These are phyloP conservation scores for Natator depressus DNA, from an alignment of 2,113 vertebrate species.

Conservation along the genomic window DNA sequence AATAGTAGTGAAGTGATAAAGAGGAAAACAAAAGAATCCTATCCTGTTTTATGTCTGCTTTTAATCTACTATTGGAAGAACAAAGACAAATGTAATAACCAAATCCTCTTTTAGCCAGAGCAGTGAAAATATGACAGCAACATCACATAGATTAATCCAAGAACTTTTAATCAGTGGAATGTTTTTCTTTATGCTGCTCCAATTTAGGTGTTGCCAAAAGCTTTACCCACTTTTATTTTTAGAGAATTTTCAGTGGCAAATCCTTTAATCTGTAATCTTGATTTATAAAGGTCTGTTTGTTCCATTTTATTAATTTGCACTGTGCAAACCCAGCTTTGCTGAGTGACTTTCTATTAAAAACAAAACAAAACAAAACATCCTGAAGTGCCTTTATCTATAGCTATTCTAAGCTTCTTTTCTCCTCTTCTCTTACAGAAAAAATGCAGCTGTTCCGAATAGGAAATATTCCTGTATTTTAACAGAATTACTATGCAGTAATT, in stretches of 20 bases:
- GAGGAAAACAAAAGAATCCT: background rate
- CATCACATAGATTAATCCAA: constrained; percentile 36
- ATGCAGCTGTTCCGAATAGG: background rate
- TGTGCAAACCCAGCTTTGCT: constrained; percentile 49
- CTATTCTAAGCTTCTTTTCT: constrained; percentile 64
- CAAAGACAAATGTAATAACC: constrained; percentile 16
- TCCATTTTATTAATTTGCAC: constrained; percentile 62
- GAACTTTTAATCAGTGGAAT: constrained; percentile 57
- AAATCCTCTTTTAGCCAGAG: background rate
- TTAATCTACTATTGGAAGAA: constrained; percentile 46
- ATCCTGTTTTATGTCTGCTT: constrained; percentile 9
- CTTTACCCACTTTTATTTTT: constrained; percentile 51
- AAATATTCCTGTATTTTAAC: constrained; percentile 3
- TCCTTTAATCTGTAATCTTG: constrained; percentile 68
- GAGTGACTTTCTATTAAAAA: constrained; percentile 48
- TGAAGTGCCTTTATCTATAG: constrained; percentile 61
- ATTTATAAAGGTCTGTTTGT: constrained; percentile 51
- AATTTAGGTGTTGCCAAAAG: constrained; percentile 15
- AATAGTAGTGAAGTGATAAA: background rate
- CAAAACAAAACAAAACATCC: background rate
- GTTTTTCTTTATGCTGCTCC: constrained; percentile 38
- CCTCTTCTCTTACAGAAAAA: background rate
- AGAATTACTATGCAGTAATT: background rate
- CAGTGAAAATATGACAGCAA: constrained; percentile 22
- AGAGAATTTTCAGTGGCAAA: constrained; percentile 56